A percentile compares a stretch with the other conserved stretches of the same genome.
phyloP scores from a whole-genome alignment of 1,140 invertebrate genomes.

The Papilio machaon region DNA sequence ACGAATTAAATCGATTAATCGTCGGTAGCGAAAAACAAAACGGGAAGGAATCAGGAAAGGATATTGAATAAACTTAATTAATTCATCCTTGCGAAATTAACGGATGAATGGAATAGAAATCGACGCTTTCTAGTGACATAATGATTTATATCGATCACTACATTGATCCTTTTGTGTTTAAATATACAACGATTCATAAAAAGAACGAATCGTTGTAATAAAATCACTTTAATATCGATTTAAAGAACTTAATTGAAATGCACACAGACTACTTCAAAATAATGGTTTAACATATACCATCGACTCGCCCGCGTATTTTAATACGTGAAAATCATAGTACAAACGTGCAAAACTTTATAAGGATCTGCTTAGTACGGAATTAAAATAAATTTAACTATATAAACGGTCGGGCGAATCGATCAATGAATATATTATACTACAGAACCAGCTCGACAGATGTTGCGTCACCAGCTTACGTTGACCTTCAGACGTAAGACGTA shows the following conservation, averaged over 20 bases:
- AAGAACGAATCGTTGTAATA: not conserved
- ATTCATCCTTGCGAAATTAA: constrained; percentile 43
- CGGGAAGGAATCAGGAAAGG: constrained; percentile 53
- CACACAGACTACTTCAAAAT: too few species aligned
- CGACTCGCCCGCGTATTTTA: not conserved
- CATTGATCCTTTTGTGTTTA: not conserved
- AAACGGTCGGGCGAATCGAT: constrained; percentile 10
- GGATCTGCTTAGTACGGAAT: not conserved
- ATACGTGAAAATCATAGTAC: not conserved
- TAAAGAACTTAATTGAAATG: too few species aligned
- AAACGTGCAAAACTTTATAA: not conserved
- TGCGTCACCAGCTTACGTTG: constrained; percentile 21
- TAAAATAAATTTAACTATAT: constrained; percentile 1
- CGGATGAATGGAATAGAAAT: constrained; percentile 24
- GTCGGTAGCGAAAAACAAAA: constrained; percentile 43
- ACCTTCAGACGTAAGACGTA: constrained; percentile 4
- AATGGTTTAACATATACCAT: too few species aligned
- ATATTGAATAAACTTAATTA: constrained; percentile 53
- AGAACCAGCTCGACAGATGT: constrained; percentile 18
- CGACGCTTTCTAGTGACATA: constrained; percentile 3
- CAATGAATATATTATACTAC: constrained; percentile 9
- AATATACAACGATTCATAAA: not conserved
- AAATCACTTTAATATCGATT: too few species aligned
- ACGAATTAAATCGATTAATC: not conserved
- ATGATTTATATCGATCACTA: not conserved